Base-by-base conservation (phyloP, 2,113 vertebrate genomes). In the Nibea coibor region DNA sequence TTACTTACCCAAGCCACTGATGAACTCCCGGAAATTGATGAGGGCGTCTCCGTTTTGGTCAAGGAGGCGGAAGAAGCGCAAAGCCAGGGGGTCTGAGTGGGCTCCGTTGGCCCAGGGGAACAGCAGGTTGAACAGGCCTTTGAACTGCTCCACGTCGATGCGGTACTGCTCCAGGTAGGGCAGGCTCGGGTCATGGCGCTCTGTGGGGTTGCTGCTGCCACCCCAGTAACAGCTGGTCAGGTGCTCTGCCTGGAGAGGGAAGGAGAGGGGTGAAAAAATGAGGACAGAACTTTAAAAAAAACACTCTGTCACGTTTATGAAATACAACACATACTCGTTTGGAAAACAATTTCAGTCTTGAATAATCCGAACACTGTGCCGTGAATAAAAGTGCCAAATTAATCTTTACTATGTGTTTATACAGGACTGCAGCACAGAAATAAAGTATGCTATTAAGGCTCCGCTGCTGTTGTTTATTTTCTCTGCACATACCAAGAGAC, bases 181-280 rank as follows among this genome's bases (percentile, higher is more conserved):
- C 92, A 99, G 95, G 91, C 97, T 98, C 86, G 98, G 98, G 91
- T 99, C 98, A 0, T 99, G 98, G 1, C 97, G 94, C 90, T 99
- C 98, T 6, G 94, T 94, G 0, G 97, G 97, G 1, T 96, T 97
- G 93, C 97, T 98, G 93, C 94, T 98, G 20, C 98, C 96, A 0
- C 98, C 98, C 98, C 98, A 99, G 94, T 99, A 99, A 92, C 98
- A 99, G 94, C 98, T 99, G 45, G 97, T 98, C 83, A 99, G 95
- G 87, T 99, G 98, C 42, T 99, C 98, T 0, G 97, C 96, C 98
- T 99, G 86, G 19, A 20, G 69, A 72, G 48, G 42, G 15, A 26
- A 59, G 0, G 3, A 28, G 24, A n/a, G 14, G 14, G 39, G 73
- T 14, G 7, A 35, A 43, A 31, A 31, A 31, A 31, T 31, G 28